Percentiles rank a stretch among this genome's conserved stretches.
Evolutionary conservation across 2,797 vertebrate species (phyloP).

Genomic region (Enteromius anoplus): DNA sequence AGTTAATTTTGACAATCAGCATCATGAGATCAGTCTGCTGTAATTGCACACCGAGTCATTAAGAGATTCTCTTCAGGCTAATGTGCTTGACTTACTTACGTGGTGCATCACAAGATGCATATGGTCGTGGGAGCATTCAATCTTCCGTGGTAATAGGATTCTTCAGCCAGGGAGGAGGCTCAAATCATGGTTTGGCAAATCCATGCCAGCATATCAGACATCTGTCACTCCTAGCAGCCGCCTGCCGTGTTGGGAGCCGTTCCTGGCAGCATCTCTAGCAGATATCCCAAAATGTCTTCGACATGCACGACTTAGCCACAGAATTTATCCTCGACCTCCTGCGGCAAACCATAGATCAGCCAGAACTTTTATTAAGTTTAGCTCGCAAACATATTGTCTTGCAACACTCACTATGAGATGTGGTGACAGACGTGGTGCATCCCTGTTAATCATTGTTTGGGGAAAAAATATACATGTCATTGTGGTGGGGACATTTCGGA

Average conservation of each 20-base stretch:
- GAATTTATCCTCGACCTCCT: constrained; percentile 38
- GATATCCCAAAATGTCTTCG: constrained; percentile 69
- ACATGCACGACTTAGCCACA: constrained; percentile 59
- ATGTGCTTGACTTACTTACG: constrained; percentile 43
- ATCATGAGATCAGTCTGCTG: neutral
- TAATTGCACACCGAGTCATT: constrained; percentile 6
- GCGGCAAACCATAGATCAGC: constrained; percentile 15
- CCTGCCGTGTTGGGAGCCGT: constrained; percentile 63
- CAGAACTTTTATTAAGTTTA: constrained; percentile 37
- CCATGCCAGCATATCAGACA: constrained; percentile 76
- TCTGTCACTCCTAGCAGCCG: constrained; percentile 74
- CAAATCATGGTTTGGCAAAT: constrained; percentile 76
- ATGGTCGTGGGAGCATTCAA: constrained; percentile 66
- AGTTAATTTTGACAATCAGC: neutral
- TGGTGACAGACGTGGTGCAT: neutral
- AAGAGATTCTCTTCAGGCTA: constrained; percentile 18
- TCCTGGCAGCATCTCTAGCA: constrained; percentile 67
- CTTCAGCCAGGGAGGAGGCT: constrained; percentile 68
- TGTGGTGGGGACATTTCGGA: neutral
- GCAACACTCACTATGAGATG: neutral
- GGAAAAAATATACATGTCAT: neutral
- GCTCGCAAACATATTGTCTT: constrained; percentile 30
- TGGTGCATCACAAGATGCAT: constrained; percentile 58
- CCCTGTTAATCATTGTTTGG: constrained; percentile 7
- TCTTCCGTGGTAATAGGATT: constrained; percentile 67